Percentiles rank a stretch among this genome's conserved stretches.
These are phyloP conservation scores for Sinocyclocheilus anshuiensis DNA, from an alignment of 2,113 vertebrate genomes.

Conservation along the genomic window DNA sequence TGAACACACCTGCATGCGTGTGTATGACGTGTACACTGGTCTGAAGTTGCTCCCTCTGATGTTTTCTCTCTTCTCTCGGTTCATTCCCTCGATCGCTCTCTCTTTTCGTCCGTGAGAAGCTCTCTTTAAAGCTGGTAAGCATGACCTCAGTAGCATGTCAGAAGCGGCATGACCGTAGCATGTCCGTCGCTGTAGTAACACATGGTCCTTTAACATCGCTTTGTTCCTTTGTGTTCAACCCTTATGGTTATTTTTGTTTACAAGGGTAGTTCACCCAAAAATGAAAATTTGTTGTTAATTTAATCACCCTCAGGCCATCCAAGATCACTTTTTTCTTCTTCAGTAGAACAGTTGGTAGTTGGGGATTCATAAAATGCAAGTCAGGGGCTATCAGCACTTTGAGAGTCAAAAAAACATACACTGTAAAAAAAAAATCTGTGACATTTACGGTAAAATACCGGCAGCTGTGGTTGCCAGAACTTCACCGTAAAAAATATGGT, in stretches of 20 bases:
- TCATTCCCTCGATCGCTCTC: constrained; percentile 29
- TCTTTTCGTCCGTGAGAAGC: constrained; percentile 85
- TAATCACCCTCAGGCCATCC: neutral
- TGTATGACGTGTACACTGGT: constrained; percentile 32
- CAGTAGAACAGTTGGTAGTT: neutral
- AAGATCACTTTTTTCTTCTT: neutral
- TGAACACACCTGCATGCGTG: constrained; percentile 22
- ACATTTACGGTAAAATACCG: too few species aligned
- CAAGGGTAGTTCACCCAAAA: neutral
- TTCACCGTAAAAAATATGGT: too few species aligned
- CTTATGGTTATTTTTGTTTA: constrained; percentile 41
- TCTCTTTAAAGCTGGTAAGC: constrained; percentile 99
- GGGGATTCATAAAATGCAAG: too few species aligned
- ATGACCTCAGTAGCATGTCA: constrained; percentile 72
- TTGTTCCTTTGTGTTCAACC: constrained; percentile 50
- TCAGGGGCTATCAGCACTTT: neutral
- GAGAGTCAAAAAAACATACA: neutral
- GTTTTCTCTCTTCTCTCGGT: constrained; percentile 59
- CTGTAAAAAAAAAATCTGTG: too few species aligned
- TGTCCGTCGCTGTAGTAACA: constrained; percentile 78
- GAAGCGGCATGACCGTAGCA: constrained; percentile 69
- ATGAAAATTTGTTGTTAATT: neutral
- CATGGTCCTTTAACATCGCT: constrained; percentile 56
- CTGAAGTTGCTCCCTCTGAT: constrained; percentile 64
- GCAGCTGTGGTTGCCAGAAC: too few species aligned